phyloP scores from a whole-genome alignment of 2,888 invertebrate species.

The Euzetes globulus region DNA sequence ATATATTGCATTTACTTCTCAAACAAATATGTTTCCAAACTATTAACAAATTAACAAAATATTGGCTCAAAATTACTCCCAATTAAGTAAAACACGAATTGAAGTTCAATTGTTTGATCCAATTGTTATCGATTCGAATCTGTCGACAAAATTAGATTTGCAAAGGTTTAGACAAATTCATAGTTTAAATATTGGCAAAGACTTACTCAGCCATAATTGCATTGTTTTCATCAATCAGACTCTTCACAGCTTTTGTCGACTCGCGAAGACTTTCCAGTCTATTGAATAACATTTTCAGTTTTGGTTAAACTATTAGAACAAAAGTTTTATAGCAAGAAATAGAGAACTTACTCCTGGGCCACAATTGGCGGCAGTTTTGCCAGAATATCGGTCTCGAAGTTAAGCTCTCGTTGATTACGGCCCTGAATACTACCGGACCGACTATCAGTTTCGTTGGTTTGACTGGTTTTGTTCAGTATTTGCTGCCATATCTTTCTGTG shows the following conservation, averaged over 20 bases:
- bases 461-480: slow-evolving; percentile 5
- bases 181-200: not conserved
- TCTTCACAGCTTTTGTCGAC: not conserved
- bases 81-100: not conserved
- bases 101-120: not conserved
- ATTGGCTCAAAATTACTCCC: no score
- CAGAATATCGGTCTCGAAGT: not conserved
- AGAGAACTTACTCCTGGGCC: slow-evolving; percentile 30
- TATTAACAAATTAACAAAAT: no score
- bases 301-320: not conserved
- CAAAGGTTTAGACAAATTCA: not conserved
- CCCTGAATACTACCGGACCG: no score
- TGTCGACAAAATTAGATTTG: not conserved
- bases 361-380: slow-evolving; percentile 1
- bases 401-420: not conserved
- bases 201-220: slow-evolving; percentile 30
- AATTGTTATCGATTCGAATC: not conserved
- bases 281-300: slow-evolving; percentile 2
- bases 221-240: slow-evolving; percentile 25
- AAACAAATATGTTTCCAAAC: no score
- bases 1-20: no score
- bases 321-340: not conserved
- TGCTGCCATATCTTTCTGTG: slow-evolving; percentile 30
- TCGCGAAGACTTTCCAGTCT: slow-evolving; percentile 28
- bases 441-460: not conserved